Percentiles rank a stretch among this genome's conserved stretches.
Conservation (phyloP, 1,140 invertebrate species). For the Anagrus nilaparvatae region DNA sequence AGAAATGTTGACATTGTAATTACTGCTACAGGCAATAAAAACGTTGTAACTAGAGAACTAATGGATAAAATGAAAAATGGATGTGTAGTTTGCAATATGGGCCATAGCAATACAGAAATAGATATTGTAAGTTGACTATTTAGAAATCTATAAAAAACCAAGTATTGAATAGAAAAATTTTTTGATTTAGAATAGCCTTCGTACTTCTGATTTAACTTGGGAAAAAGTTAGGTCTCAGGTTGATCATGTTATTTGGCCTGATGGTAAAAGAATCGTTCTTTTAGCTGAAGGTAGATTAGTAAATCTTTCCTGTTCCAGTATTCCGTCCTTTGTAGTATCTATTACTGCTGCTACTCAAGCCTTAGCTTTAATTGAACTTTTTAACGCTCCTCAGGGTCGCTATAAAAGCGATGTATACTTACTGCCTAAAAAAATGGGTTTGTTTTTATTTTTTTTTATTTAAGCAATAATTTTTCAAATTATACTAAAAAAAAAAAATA, state of each 20-base stretch:
- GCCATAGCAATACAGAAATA: conserved; percentile 96
- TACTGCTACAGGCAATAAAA: conserved; percentile 94
- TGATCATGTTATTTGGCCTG: conserved; percentile 94
- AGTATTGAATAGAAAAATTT: conserved; percentile 5
- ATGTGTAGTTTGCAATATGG: conserved; percentile 96
- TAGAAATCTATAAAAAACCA: too few species aligned
- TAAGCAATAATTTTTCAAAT: conserved; percentile 20
- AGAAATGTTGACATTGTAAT: conserved; percentile 88
- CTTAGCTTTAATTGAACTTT: conserved; percentile 90
- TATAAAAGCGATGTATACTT: conserved; percentile 95
- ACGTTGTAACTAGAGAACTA: conserved; percentile 87
- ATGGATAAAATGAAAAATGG: conserved; percentile 97
- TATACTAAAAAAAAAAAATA: too few species aligned
- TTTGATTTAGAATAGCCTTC: conserved; percentile 67
- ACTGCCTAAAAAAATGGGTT: conserved; percentile 96
- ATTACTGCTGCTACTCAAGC: conserved; percentile 93
- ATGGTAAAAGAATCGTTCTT: conserved; percentile 83
- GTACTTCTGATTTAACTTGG: conserved; percentile 91
- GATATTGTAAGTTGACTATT: conserved; percentile 66
- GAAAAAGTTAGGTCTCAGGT: conserved; percentile 95
- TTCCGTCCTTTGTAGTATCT: conserved; percentile 94
- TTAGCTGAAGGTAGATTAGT: conserved; percentile 91
- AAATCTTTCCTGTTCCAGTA: conserved; percentile 92
- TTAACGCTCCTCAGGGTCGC: conserved; percentile 85
- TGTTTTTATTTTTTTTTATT: conserved; percentile 18